Base-by-base conservation (phyloP, 2,797 vertebrate genomes). In the Eupleurogrammus muticus region DNA sequence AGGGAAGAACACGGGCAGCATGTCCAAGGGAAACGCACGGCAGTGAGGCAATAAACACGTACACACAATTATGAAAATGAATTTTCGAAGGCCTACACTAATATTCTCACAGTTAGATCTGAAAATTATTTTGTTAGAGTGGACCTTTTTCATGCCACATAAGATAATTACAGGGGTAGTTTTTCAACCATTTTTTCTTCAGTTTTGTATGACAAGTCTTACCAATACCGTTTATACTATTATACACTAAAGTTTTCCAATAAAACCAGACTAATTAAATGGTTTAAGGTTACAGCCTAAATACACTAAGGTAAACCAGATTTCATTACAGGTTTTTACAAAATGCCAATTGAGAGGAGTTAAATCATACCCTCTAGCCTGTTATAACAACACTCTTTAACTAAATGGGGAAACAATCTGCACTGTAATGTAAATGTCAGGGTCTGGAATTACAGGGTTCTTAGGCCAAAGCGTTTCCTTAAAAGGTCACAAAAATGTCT, bases 51-150 rank as follows among this genome's bases (percentile, higher is more conserved):
- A 32, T 16, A 64, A 34, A 60, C 50, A 49, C 34, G 23, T 11
- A 68, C 63, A 56, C 36, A 51, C 32, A 63, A 21, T 49, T 49
- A 76, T 42, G 6, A 1, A 48, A 17, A 24, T 20, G 9, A 12
- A 7, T 38, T 38, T 60, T 35, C 47, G 14, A n/a, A 20, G 61
- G 1, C n/a, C 1, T 20, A 24, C 5, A 46, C 1, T 17, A 46
- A 48, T 38, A 38, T 38, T 51, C 34, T 17, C 24, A n/a, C 34
- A 52, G 2, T 35, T 4, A 36, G 34, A 13, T 5, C 20, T 28
- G 28, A 28, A 36, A 36, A 38, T 56, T 11, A n/a, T 23, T 49
- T 23, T 1, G 13, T 52, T 52, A 21, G 3, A n/a, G 34, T 17
- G 48, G 42, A 14, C 56, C 34, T 20, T 23, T 17, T 34, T 53